phyloP scores from a whole-genome alignment of 2,797 vertebrate genomes.

The Diplodus sargus region DNA sequence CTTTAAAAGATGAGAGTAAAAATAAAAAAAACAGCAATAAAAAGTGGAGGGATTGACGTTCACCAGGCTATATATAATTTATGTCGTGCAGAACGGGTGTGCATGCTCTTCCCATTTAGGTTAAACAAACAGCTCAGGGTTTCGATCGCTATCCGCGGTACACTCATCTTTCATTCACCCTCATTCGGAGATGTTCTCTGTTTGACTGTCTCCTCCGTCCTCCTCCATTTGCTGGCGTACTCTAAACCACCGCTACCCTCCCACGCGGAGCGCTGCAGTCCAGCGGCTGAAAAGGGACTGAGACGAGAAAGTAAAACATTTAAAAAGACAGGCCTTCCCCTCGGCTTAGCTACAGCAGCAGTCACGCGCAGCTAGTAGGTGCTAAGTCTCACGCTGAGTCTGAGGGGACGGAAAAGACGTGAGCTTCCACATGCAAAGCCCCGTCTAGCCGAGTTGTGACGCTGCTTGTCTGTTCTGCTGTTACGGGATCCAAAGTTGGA shows the following conservation, averaged over 20 bases:
- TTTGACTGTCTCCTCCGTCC: conserved; percentile 59
- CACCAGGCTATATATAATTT: conserved; percentile 43
- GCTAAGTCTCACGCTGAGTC: conserved; percentile 49
- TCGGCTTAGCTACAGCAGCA: conserved; percentile 51
- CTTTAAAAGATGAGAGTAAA: conserved; percentile 16
- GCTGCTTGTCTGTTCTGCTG: conserved; percentile 39
- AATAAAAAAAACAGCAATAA: conserved; percentile 38
- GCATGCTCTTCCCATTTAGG: conserved; percentile 36
- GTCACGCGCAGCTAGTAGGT: conserved; percentile 51
- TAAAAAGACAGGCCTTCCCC: conserved; percentile 61
- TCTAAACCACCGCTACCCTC: conserved; percentile 63
- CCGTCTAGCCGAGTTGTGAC: conserved; percentile 50
- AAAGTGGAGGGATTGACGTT: conserved; percentile 28
- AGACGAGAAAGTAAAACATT: conserved; percentile 42
- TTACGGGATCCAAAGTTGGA: conserved; percentile 49
- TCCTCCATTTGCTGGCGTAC: conserved; percentile 50
- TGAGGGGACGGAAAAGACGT: conserved; percentile 38
- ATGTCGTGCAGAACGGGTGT: conserved; percentile 42
- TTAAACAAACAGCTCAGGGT: conserved; percentile 60
- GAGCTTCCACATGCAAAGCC: conserved; percentile 45
- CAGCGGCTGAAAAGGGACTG: conserved; percentile 41
- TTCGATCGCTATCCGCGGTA: conserved; percentile 48
- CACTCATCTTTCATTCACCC: conserved; percentile 64
- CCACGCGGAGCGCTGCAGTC: conserved; percentile 55
- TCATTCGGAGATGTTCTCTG: conserved; percentile 60